Percentiles rank a stretch among this genome's conserved stretches.
Conservation (phyloP, 2,888 invertebrate species). For the Pseudoips prasinana region DNA sequence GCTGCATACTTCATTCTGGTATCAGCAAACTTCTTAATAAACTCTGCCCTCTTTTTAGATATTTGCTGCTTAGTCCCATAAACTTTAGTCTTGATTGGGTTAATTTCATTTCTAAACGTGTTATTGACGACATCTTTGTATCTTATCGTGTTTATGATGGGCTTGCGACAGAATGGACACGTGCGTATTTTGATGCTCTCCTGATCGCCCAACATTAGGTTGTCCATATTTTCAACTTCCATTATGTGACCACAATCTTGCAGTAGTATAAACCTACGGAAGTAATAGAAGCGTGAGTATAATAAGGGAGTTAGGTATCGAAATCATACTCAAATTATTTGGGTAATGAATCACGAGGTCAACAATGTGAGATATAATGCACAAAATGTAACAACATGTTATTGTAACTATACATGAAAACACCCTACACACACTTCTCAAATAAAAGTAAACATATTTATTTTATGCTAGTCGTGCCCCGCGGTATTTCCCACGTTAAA, state of each 20-base stretch:
- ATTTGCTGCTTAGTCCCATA: constrained; percentile 56
- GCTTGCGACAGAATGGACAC: constrained; percentile 83
- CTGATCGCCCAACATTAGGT: constrained; percentile 53
- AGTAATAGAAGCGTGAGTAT: too few species aligned
- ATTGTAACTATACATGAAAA: too few species aligned
- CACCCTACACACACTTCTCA: too few species aligned
- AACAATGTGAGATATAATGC: too few species aligned
- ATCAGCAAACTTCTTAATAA: constrained; percentile 6
- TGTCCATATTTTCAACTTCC: constrained; percentile 70
- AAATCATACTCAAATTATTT: too few species aligned
- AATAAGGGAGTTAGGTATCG: too few species aligned
- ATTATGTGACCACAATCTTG: constrained; percentile 77
- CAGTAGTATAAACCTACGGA: constrained; percentile 74
- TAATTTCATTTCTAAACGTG: constrained; percentile 60
- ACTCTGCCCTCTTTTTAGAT: constrained; percentile 21
- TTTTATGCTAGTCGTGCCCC: too few species aligned
- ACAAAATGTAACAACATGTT: too few species aligned
- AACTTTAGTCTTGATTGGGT: constrained; percentile 60
- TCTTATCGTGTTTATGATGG: constrained; percentile 79
- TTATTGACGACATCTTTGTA: constrained; percentile 78
- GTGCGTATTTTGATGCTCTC: constrained; percentile 52
- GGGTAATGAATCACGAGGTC: too few species aligned
- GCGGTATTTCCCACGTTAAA: too few species aligned
- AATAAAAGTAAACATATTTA: too few species aligned
- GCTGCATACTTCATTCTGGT: constrained; percentile 24